Evolutionary conservation across 30 jellyfish, hydroid and myxozoan genomes (phyloP).

Genomic region (Nemopilema nomurai): DNA sequence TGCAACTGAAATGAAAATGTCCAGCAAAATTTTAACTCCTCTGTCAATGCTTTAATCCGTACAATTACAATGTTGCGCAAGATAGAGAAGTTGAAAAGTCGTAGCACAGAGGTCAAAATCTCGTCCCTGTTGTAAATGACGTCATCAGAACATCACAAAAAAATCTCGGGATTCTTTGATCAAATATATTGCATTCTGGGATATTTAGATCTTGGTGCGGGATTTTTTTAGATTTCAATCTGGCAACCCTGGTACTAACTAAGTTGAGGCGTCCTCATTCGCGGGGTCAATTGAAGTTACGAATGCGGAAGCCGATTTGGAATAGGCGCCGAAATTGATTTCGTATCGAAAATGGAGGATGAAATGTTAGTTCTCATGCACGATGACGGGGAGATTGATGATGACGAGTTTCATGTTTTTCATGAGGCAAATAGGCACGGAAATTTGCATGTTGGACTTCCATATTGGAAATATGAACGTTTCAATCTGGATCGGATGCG

Average conservation of each 20-base stretch:
- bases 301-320: no score
- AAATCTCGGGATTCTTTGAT: constrained; percentile 38
- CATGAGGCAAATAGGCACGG: no score
- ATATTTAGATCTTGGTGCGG: constrained; percentile 41
- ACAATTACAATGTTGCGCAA: constrained; percentile 2
- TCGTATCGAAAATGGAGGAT: no score
- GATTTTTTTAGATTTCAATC: constrained; percentile 29
- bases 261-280: no score
- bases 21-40: constrained; percentile 21
- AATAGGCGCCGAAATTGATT: no score
- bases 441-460: no score
- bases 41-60: constrained; percentile 8
- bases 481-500: no score
- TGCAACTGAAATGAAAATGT: constrained; percentile 18
- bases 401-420: no score
- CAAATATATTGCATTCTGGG: constrained; percentile 34
- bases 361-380: no score
- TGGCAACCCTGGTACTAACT: constrained; percentile 46
- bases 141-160: constrained; percentile 13
- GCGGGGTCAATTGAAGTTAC: no score
- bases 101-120: constrained; percentile 24
- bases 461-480: no score
- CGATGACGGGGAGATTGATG: no score
- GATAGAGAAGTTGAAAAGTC: constrained; percentile 23
- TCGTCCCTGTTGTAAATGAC: constrained; percentile 27